Conservation (phyloP, 1,140 invertebrate species). For the Adelges cooleyi region DNA sequence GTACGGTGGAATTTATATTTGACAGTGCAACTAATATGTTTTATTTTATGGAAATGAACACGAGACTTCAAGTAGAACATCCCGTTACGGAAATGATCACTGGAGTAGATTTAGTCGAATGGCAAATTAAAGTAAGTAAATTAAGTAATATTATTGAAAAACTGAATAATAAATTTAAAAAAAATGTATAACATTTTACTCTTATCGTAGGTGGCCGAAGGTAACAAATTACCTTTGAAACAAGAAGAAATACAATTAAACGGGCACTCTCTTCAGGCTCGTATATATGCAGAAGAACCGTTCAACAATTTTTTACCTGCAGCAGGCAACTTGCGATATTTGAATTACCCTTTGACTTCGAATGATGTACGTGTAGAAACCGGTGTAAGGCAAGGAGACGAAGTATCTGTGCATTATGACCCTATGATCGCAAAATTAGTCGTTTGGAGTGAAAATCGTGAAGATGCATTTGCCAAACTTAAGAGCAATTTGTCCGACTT, state of each 20-base stretch:
- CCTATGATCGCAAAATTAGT: slow-evolving; percentile 99
- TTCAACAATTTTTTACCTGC: slow-evolving; percentile 79
- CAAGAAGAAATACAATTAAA: slow-evolving; percentile 65
- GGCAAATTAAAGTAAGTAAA: slow-evolving; percentile 68
- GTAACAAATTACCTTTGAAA: slow-evolving; percentile 65
- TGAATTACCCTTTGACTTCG: slow-evolving; percentile 50
- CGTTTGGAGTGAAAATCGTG: slow-evolving; percentile 80
- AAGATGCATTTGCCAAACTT: slow-evolving; percentile 69
- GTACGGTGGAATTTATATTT: slow-evolving; percentile 91
- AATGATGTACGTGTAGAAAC: slow-evolving; percentile 63
- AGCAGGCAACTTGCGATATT: slow-evolving; percentile 60
- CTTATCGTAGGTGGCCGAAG: slow-evolving; percentile 55
- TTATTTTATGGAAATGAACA: slow-evolving; percentile 99
- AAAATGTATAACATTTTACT: too few species aligned
- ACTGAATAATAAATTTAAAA: too few species aligned
- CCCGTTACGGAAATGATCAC: slow-evolving; percentile 98
- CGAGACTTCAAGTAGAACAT: slow-evolving; percentile 87
- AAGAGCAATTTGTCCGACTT: slow-evolving; percentile 66
- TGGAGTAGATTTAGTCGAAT: slow-evolving; percentile 87
- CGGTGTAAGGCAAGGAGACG: slow-evolving; percentile 60
- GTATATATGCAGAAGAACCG: slow-evolving; percentile 91
- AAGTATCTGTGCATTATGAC: slow-evolving; percentile 96
- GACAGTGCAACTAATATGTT: slow-evolving; percentile 72
- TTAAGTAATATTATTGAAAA: neutral
- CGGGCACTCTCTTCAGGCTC: slow-evolving; percentile 82